Conservation (phyloP, 1,140 invertebrate species). For the Pseudomyrmex cubaensis region DNA sequence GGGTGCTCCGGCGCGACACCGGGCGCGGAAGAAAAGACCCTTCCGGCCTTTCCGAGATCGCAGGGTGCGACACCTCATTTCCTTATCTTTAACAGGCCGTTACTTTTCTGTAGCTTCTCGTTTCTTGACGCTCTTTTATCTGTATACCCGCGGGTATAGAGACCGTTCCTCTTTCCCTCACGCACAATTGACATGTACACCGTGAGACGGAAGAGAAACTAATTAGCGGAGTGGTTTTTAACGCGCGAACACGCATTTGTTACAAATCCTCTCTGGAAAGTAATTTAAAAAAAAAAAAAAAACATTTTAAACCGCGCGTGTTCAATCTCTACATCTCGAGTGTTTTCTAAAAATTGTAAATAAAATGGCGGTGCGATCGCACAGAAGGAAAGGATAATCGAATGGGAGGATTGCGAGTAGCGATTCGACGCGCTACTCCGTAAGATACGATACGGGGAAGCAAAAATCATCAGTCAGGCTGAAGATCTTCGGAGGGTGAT, state of each 20-base stretch:
- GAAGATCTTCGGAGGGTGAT: slow-evolving; percentile 78
- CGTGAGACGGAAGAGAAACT: background rate
- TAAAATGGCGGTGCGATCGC: background rate
- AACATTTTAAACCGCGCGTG: background rate
- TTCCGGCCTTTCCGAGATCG: slow-evolving; percentile 69
- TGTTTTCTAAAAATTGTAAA: background rate
- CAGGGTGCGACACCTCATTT: slow-evolving; percentile 85
- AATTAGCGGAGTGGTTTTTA: slow-evolving; percentile 21
- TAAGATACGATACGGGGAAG: slow-evolving; percentile 54
- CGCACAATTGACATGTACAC: slow-evolving; percentile 13
- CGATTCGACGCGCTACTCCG: background rate
- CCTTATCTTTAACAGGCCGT: slow-evolving; percentile 86
- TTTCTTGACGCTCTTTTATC: slow-evolving; percentile 69
- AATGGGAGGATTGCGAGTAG: slow-evolving; percentile 37
- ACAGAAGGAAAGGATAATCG: slow-evolving; percentile 47
- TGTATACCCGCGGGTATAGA: slow-evolving; percentile 57
- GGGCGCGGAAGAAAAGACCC: slow-evolving; percentile 72
- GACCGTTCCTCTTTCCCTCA: slow-evolving; percentile 25
- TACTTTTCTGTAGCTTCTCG: slow-evolving; percentile 72
- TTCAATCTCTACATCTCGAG: background rate
- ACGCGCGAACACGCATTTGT: background rate
- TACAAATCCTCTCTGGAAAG: background rate
- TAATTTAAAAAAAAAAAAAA: background rate
- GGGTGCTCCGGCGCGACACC: slow-evolving; percentile 73
- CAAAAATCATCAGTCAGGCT: slow-evolving; percentile 83